Evolutionary conservation across 2,888 invertebrate species (phyloP), one percentile per base, ranked within the genome.

Genomic region (Heliconius cydno): DNA sequence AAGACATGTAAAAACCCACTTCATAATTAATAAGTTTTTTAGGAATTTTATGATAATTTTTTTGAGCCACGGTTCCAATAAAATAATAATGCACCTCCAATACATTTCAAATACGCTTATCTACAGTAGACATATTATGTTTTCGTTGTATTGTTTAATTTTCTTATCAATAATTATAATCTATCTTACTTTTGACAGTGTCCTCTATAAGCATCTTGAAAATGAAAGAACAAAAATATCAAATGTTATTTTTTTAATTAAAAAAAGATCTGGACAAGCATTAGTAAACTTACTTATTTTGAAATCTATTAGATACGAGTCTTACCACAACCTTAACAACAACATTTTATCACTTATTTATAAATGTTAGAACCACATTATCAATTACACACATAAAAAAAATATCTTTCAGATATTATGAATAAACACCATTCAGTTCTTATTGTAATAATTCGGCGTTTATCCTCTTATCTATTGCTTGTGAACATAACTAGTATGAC

Each of bases 391-490:
- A 63, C 67, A 28, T 73, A 34, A 82, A 82, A 82, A 80, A 75
- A 60, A 60, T 67, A 80, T 72, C 38, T 46, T 57, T 78, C 80
- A 77, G 66, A 77, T 67, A 78, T 78, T 66, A 72, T 52, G 67
- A 82, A 82, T 79, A 79, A 80, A 80, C 79, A 80, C 81, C 80
- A 57, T 76, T 78, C 81, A 82, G 75, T 78, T 78, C 81, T 80
- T 79, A 82, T 79, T 82, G 71, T 80, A 82, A 77, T 80, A 82
- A 82, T 82, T 80, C 82, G 82, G 79, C 80, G 77, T 80, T 80
- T 77, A 79, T 79, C 60, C 34, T 78, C 71, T 74, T 71, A 67
- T 52, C 57, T 70, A 63, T 68, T 80, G 74, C 77, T 68, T 75
- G 79, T 71, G 60, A 71, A 72, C 72, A 5, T 46, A 75, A 63